Evolutionary conservation across 2,888 invertebrate genomes (phyloP).

Genomic region (Dasypogon diadema): DNA sequence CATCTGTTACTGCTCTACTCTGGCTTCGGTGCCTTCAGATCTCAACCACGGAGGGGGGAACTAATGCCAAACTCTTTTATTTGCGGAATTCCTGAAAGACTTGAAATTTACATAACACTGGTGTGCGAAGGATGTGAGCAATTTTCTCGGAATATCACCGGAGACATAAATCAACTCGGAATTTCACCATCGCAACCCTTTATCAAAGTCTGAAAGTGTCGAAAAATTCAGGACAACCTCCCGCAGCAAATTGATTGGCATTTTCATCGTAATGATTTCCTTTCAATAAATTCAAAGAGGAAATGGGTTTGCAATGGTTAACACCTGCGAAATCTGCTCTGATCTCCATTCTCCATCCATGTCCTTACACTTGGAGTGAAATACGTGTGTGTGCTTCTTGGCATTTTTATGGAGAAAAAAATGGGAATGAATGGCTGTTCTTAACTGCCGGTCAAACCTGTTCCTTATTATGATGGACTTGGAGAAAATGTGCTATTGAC

Average conservation of each 20-base stretch:
- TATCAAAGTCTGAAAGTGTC: slow-evolving; percentile 16
- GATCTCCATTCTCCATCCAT: background rate
- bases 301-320: slow-evolving; percentile 52
- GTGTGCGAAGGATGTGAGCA: background rate
- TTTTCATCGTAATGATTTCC: slow-evolving; percentile 45
- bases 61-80: too few species aligned
- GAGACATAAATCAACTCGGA: slow-evolving; percentile 20
- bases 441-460: background rate
- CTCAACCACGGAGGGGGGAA: background rate
- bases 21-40: background rate
- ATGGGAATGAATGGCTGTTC: background rate
- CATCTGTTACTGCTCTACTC: background rate
- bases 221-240: background rate
- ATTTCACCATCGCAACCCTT: slow-evolving; percentile 19
- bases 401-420: background rate
- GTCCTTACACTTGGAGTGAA: background rate
- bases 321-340: slow-evolving; percentile 51
- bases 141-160: background rate
- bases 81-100: background rate
- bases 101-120: background rate
- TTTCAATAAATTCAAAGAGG: slow-evolving; percentile 49
- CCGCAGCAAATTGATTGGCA: slow-evolving; percentile 27
- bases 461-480: background rate
- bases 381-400: too few species aligned
- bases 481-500: background rate